Conservation (phyloP, 2,888 invertebrate species). For the Hypena proboscidalis region DNA sequence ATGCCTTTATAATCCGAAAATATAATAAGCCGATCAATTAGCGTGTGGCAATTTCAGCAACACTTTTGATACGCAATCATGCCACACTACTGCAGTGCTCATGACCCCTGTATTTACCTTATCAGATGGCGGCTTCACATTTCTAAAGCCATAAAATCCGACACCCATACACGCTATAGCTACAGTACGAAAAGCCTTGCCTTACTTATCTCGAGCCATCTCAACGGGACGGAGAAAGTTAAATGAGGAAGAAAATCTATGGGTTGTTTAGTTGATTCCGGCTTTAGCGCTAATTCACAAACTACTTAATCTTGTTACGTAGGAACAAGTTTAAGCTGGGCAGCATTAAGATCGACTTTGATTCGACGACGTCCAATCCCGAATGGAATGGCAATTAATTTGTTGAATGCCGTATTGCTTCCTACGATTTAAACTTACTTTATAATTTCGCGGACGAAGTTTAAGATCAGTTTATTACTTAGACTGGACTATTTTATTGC, state of each 20-base stretch:
- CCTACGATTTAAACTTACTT: conserved; percentile 31
- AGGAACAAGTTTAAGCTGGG: conserved; percentile 55
- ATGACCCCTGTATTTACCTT: conserved; percentile 1
- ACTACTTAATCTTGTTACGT: conserved; percentile 64
- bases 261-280: conserved; percentile 65
- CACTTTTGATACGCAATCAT: background rate
- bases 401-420: conserved; percentile 42
- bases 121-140: conserved; percentile 2
- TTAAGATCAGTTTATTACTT: conserved; percentile 30
- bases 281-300: conserved; percentile 62
- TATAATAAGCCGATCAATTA: too few relatives aligned
- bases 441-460: conserved; percentile 22
- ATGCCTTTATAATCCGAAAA: too few relatives aligned
- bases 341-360: conserved; percentile 41
- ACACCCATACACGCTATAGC: background rate
- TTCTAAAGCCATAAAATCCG: conserved; percentile 4
- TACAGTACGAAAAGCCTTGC: conserved; percentile 37
- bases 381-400: conserved; percentile 48
- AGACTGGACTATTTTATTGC: conserved; percentile 1
- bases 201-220: conserved; percentile 58
- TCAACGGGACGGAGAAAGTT: conserved; percentile 59
- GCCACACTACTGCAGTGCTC: background rate
- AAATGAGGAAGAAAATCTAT: conserved; percentile 76
- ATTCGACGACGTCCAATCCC: conserved; percentile 20
- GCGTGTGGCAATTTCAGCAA: background rate